These are phyloP conservation scores for Cervus canadensis DNA, from an alignment of 2,113 vertebrate species.

Conservation along the genomic window DNA sequence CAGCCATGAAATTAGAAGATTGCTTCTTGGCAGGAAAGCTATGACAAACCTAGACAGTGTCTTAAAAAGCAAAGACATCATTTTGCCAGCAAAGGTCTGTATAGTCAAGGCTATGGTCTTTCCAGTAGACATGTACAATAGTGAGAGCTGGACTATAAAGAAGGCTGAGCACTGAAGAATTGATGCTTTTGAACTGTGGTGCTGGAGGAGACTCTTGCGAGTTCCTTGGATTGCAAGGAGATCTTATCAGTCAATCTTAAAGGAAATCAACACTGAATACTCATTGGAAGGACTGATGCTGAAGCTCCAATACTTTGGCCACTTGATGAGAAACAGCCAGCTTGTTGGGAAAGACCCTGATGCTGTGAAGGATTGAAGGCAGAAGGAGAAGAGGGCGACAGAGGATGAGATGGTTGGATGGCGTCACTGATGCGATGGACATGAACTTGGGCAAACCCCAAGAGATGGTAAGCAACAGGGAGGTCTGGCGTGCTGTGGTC, in stretches of 20 bases:
- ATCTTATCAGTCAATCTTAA: background rate
- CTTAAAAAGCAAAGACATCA: background rate
- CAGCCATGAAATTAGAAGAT: background rate
- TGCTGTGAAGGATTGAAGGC: background rate
- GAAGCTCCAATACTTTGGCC: background rate
- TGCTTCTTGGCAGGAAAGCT: background rate
- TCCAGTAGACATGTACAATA: background rate
- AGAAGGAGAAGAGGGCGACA: background rate
- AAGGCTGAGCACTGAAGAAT: background rate
- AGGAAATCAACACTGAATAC: background rate
- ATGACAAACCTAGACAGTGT: background rate
- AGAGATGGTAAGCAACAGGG: background rate
- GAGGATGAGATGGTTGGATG: background rate
- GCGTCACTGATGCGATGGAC: rapidly evolving
- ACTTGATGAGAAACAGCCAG: background rate
- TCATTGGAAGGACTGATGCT: background rate
- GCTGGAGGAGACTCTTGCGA: background rate
- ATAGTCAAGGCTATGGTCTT: background rate
- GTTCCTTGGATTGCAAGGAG: background rate
- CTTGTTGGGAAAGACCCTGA: background rate
- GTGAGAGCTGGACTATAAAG: background rate
- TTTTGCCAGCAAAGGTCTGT: background rate
- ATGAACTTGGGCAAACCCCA: rapidly evolving
- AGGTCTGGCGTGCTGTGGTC: background rate
- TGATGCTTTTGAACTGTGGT: background rate